phyloP scores from a whole-genome alignment of 1,140 invertebrate genomes.

The Cherax quadricarinatus region DNA sequence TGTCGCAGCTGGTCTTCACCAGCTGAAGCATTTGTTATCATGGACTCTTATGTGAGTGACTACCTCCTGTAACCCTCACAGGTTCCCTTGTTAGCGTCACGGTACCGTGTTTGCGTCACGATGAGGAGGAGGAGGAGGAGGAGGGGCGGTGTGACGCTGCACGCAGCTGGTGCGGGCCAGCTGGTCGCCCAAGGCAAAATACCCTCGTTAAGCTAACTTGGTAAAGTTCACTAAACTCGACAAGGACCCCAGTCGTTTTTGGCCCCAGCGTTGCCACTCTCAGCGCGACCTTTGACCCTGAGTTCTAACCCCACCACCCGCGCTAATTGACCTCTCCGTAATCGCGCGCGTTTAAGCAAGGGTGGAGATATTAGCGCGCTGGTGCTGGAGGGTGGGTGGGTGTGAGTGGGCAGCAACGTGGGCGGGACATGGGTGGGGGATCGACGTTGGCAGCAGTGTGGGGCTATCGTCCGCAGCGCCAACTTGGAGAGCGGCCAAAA shows the following conservation, averaged over 20 bases:
- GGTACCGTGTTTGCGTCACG: background rate
- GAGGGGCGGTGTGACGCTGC: no score
- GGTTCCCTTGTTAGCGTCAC: no score
- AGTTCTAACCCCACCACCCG: background rate
- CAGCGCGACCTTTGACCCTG: background rate
- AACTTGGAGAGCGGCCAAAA: conserved; percentile 29
- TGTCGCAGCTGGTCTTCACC: no score
- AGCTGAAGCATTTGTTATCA: no score
- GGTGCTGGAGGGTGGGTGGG: background rate
- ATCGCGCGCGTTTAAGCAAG: background rate
- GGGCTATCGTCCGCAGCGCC: conserved; percentile 19
- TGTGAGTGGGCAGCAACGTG: background rate
- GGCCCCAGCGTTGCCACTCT: conserved; percentile 27
- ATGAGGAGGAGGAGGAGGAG: background rate
- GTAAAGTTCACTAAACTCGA: conserved; percentile 55
- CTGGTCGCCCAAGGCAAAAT: conserved; percentile 45
- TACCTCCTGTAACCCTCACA: no score
- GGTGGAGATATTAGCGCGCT: background rate
- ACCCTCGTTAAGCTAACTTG: conserved; percentile 56
- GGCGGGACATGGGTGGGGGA: background rate
- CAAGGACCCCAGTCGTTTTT: conserved; percentile 44
- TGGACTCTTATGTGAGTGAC: no score
- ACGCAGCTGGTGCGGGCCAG: conserved; percentile 12
- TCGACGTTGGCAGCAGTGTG: conserved; percentile 4
- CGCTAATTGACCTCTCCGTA: background rate